phyloP scores from a whole-genome alignment of 2,113 vertebrate species.

The Crotophaga sulcirostris region DNA sequence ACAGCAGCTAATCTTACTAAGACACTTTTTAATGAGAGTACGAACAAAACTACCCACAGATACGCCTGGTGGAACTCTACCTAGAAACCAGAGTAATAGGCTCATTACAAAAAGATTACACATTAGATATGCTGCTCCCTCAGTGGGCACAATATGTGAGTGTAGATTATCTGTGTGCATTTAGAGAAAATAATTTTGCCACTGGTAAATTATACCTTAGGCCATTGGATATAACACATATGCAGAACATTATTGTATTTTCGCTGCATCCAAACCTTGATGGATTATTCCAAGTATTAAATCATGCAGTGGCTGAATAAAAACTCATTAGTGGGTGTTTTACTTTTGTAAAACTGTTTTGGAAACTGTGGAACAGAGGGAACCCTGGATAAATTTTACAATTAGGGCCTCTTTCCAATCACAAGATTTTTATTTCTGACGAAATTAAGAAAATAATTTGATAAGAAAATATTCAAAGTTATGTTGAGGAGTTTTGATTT shows the following conservation, averaged over 20 bases:
- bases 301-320: neutral
- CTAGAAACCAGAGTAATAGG: slow-evolving; percentile 31
- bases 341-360: neutral
- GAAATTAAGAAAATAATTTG: neutral
- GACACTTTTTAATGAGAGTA: neutral
- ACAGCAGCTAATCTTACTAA: slow-evolving; percentile 29
- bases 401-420: neutral
- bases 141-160: neutral
- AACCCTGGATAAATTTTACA: neutral
- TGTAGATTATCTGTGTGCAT: neutral
- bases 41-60: slow-evolving; percentile 38
- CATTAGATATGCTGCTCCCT: neutral
- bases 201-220: neutral
- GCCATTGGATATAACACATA: neutral
- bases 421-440: neutral
- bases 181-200: neutral
- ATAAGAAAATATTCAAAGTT: neutral
- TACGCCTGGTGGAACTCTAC: slow-evolving; percentile 27
- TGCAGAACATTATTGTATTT: neutral
- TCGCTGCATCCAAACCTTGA: neutral
- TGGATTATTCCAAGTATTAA: neutral
- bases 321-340: neutral
- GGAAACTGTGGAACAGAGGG: neutral
- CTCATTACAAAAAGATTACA: slow-evolving; percentile 38
- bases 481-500: neutral